Percentiles rank a stretch among this genome's conserved stretches.
Evolutionary conservation across 2,797 vertebrate species (phyloP).

Genomic region (Gallinago solitaria): DNA sequence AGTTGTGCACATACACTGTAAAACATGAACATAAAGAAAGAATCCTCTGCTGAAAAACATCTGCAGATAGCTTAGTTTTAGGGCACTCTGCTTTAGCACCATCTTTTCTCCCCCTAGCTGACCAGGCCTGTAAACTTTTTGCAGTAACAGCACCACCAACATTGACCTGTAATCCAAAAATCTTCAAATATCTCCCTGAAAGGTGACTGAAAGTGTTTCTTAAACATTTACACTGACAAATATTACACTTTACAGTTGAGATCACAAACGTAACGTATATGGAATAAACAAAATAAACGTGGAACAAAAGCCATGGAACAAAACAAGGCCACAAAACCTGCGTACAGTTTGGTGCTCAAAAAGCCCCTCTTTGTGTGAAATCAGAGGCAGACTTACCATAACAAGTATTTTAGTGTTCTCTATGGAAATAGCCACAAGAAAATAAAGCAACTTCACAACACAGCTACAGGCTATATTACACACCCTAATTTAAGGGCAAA

Average conservation of each 20-base stretch:
- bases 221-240: neutral
- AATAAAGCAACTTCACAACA: neutral
- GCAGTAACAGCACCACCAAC: neutral
- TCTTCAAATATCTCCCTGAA: neutral
- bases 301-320: neutral
- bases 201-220: neutral
- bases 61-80: neutral
- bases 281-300: neutral
- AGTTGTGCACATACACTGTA: neutral
- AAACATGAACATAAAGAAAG: neutral
- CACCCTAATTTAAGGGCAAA: neutral
- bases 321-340: neutral
- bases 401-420: neutral
- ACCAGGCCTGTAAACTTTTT: neutral
- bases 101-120: neutral
- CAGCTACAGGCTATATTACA: neutral
- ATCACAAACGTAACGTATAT: neutral
- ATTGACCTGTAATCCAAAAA: neutral
- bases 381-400: neutral
- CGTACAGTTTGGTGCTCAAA: neutral
- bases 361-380: neutral
- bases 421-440: neutral
- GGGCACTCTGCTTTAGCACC: neutral
- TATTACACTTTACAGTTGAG: accelerated
- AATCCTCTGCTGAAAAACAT: neutral